A percentile compares a stretch with the other conserved stretches of the same genome.
These are phyloP conservation scores for Chrysocyon brachyurus DNA, from an alignment of 2,797 vertebrate species.

Conservation along the genomic window DNA sequence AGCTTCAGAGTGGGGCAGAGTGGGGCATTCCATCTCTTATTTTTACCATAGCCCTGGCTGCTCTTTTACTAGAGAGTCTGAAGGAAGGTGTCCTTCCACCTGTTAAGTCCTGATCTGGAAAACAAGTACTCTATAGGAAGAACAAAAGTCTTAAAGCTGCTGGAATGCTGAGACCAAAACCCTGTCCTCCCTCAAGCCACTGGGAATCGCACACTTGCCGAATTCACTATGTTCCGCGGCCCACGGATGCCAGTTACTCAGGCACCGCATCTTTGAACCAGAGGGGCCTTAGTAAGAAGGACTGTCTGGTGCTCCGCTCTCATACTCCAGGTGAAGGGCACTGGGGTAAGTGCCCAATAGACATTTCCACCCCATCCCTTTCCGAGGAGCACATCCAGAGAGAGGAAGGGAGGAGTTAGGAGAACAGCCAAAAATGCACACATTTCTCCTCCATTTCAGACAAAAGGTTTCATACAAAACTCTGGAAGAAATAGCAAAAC, in stretches of 20 bases:
- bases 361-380: background rate
- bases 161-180: background rate
- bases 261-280: background rate
- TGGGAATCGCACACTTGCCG: background rate
- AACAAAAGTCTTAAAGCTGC: background rate
- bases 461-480: background rate
- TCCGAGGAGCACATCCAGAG: background rate
- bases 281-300: background rate
- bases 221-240: background rate
- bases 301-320: background rate
- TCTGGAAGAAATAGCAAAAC: background rate
- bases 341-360: background rate
- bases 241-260: background rate
- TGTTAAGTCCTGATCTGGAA: conserved; percentile 15
- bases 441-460: background rate
- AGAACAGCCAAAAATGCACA: background rate
- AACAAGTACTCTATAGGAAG: background rate
- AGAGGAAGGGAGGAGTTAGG: background rate
- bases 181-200: background rate
- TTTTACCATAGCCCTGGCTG: conserved; percentile 33
- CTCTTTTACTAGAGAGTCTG: conserved; percentile 20
- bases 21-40: background rate
- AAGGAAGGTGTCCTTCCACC: background rate
- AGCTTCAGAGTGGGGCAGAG: background rate
- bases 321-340: background rate